Percentiles rank a stretch among this genome's conserved stretches.
Conservation (phyloP, 2,888 invertebrate species). For the Idaea aversata region DNA sequence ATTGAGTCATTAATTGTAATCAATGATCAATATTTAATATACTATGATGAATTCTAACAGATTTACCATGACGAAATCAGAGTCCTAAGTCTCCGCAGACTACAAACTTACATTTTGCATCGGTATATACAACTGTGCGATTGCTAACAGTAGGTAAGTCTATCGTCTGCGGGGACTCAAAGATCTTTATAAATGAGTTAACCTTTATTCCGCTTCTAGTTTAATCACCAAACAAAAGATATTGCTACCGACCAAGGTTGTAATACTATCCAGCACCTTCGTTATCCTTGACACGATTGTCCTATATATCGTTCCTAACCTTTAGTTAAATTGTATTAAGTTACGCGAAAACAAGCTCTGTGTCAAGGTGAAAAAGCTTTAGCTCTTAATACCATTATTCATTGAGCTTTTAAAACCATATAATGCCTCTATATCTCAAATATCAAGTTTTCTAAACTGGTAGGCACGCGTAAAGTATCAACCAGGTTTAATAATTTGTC, state of each 20-base stretch:
- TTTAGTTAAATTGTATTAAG: slow-evolving; percentile 18
- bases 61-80: neutral
- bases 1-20: neutral
- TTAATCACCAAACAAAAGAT: slow-evolving; percentile 25
- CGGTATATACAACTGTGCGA: neutral
- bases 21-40: neutral
- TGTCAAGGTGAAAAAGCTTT: slow-evolving; percentile 14
- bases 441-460: no score
- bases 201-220: neutral
- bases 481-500: no score
- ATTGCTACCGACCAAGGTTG: slow-evolving; percentile 30
- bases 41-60: neutral
- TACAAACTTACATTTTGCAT: neutral
- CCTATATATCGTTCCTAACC: slow-evolving; percentile 35
- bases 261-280: slow-evolving; percentile 34
- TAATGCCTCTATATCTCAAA: neutral
- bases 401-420: neutral
- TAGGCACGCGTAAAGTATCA: no score
- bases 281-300: slow-evolving; percentile 50
- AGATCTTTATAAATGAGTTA: slow-evolving; percentile 4
- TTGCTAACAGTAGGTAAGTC: neutral
- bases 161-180: neutral
- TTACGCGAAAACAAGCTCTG: slow-evolving; percentile 30
- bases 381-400: slow-evolving; percentile 21
- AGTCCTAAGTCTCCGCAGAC: neutral